These are phyloP conservation scores for Diorhabda elongata DNA, from an alignment of 1,140 invertebrate species.

Conservation along the genomic window DNA sequence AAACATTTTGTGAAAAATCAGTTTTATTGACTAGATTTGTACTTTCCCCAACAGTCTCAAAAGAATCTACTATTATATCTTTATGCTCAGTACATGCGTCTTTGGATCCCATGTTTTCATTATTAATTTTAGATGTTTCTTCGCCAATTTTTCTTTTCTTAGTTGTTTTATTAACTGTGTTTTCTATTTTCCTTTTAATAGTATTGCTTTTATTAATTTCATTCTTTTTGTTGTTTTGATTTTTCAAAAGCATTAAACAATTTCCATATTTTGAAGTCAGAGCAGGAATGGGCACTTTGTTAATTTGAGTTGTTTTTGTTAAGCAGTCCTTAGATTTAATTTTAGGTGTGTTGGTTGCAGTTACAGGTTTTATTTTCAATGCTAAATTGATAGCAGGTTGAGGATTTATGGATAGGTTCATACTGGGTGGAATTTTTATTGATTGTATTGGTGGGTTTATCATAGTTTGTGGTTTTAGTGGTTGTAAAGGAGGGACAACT, in stretches of 20 bases:
- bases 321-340: slow-evolving; percentile 30
- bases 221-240: slow-evolving; percentile 4
- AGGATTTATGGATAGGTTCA: slow-evolving; percentile 4
- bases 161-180: not conserved
- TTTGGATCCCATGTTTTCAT: not conserved
- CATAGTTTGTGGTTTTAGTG: slow-evolving; percentile 20
- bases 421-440: slow-evolving; percentile 15
- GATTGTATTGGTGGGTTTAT: slow-evolving; percentile 21
- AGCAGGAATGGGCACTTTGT: slow-evolving; percentile 68
- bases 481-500: slow-evolving; percentile 14
- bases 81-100: no score
- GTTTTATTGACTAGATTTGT: no score
- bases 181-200: not conserved
- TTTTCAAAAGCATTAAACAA: slow-evolving; percentile 16
- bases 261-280: slow-evolving; percentile 49
- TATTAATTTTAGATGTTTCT: slow-evolving; percentile 7
- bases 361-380: not conserved
- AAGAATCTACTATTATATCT: no score
- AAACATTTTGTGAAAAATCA: no score
- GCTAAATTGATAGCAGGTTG: not conserved
- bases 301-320: slow-evolving; percentile 63
- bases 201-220: slow-evolving; percentile 19
- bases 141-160: slow-evolving; percentile 3
- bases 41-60: no score
- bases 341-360: slow-evolving; percentile 11